These are phyloP conservation scores for Phalacrocorax carbo DNA, from an alignment of 2,113 vertebrate species.

Conservation along the genomic window DNA sequence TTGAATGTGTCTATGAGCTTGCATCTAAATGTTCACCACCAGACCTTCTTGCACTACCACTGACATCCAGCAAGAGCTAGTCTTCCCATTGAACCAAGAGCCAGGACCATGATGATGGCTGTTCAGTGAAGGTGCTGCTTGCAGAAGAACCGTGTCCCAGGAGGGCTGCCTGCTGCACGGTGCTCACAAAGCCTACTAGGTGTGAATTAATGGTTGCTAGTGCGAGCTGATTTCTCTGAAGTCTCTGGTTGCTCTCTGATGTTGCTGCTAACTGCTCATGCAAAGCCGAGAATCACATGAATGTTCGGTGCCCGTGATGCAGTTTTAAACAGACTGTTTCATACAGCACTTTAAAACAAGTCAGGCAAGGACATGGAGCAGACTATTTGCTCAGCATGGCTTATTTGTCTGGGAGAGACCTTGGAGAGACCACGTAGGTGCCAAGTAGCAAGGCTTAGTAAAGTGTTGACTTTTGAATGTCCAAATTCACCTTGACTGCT, in stretches of 20 bases:
- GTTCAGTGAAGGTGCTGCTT: neutral
- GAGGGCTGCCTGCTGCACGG: neutral
- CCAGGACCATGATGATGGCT: neutral
- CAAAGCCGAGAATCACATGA: neutral
- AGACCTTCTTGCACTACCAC: neutral
- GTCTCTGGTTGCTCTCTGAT: conserved; percentile 10
- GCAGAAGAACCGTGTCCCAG: neutral
- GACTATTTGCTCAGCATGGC: neutral
- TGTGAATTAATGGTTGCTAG: neutral
- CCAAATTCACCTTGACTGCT: neutral
- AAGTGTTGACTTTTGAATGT: neutral
- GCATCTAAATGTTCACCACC: neutral
- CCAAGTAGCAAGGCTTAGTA: neutral
- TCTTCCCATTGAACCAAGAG: neutral
- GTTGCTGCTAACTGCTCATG: neutral
- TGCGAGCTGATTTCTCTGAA: neutral
- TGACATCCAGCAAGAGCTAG: neutral
- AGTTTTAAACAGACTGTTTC: neutral
- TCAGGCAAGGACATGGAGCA: neutral
- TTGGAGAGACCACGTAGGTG: neutral
- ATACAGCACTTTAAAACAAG: neutral
- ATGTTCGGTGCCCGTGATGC: neutral
- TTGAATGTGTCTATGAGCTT: neutral
- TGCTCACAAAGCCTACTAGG: neutral
- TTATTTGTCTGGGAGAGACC: neutral